A percentile compares a stretch with the other conserved stretches of the same genome.
phyloP scores from a whole-genome alignment of 2,888 invertebrate species.

The Cheilosia soror region DNA sequence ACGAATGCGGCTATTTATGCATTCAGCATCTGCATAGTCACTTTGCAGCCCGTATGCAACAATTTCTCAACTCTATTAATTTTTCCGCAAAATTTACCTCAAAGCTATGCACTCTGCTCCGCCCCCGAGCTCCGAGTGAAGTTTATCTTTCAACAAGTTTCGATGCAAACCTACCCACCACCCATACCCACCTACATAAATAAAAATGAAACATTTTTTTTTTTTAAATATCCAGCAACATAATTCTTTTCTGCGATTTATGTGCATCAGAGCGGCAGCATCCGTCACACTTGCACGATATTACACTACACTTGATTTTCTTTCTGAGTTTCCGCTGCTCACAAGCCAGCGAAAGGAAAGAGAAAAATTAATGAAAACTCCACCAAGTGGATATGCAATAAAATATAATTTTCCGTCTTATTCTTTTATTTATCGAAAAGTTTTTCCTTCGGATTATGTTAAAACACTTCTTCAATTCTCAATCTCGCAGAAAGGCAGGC shows the following conservation, averaged over 20 bases:
- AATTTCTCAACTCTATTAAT: background rate
- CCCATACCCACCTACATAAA: background rate
- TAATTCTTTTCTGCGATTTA: constrained; percentile 35
- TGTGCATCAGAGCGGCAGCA: constrained; percentile 15
- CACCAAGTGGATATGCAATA: constrained; percentile 33
- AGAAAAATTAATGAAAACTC: background rate
- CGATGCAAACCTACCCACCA: background rate
- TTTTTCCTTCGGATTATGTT: constrained; percentile 38
- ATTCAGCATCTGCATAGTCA: no score
- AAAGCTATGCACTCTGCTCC: no score
- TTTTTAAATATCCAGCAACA: background rate
- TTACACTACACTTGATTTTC: constrained; percentile 20
- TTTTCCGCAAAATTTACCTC: constrained; percentile 1
- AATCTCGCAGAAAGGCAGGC: background rate
- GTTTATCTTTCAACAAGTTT: background rate
- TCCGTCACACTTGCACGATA: constrained; percentile 6
- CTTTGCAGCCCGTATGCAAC: background rate
- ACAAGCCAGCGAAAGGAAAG: background rate
- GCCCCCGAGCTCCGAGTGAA: background rate
- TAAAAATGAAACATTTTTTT: constrained; percentile 7
- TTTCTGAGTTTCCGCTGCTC: background rate
- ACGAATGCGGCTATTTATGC: no score
- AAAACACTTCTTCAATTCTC: constrained; percentile 8
- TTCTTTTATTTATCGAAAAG: background rate
- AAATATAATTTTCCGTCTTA: constrained; percentile 23